These are phyloP conservation scores for Cosmopolites sordidus DNA, from an alignment of 2,888 invertebrate species.

Conservation along the genomic window DNA sequence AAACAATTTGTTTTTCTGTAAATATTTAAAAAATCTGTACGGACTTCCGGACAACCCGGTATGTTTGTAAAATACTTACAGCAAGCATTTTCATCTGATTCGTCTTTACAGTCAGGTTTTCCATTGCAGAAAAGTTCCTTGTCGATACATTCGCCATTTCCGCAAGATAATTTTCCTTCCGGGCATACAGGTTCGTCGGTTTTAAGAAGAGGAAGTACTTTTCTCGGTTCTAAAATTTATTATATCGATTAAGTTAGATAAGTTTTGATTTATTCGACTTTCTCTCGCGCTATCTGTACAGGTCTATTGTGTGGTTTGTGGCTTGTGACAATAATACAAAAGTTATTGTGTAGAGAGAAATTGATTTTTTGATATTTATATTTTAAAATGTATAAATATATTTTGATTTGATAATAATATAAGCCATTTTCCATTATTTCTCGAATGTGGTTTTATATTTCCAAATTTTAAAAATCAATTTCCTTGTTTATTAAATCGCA, in stretches of 20 bases:
- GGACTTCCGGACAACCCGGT: too few species aligned
- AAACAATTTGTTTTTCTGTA: too few species aligned
- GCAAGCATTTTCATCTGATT: slow-evolving; percentile 93
- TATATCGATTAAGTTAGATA: neutral
- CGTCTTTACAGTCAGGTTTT: slow-evolving; percentile 88
- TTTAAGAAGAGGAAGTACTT: slow-evolving; percentile 81
- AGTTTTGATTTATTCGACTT: neutral
- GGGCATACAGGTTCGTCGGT: slow-evolving; percentile 92
- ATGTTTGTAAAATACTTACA: slow-evolving; percentile 82
- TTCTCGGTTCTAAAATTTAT: slow-evolving; percentile 71
- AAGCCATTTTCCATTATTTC: too few species aligned
- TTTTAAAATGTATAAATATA: too few species aligned
- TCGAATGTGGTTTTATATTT: too few species aligned
- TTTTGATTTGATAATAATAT: too few species aligned
- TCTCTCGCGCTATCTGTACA: slow-evolving; percentile 29
- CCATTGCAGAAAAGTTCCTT: slow-evolving; percentile 91
- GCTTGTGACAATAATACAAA: slow-evolving; percentile 6
- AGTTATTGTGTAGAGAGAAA: neutral
- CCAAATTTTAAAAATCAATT: too few species aligned
- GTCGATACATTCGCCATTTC: slow-evolving; percentile 87
- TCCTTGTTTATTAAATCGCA: neutral
- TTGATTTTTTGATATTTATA: too few species aligned
- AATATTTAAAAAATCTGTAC: too few species aligned
- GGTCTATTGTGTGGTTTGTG: slow-evolving; percentile 25
- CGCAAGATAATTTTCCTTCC: slow-evolving; percentile 85